Percentiles rank a stretch among this genome's conserved stretches.
These are phyloP conservation scores for Leptopilina boulardi DNA, from an alignment of 1,140 invertebrate species.

Conservation along the genomic window DNA sequence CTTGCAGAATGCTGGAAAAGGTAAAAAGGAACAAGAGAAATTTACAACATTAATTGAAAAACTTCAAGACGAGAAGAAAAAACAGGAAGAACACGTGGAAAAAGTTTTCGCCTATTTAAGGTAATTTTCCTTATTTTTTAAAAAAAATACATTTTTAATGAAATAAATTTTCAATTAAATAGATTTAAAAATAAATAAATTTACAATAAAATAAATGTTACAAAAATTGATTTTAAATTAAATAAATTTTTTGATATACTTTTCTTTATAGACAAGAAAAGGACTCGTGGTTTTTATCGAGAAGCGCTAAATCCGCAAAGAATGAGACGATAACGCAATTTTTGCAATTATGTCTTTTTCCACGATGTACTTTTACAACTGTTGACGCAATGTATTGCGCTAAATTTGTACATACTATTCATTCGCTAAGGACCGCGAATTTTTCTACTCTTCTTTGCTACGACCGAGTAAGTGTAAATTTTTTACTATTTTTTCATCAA, in stretches of 20 bases:
- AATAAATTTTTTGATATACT: too few relatives aligned
- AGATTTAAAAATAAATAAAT: constrained; percentile 14
- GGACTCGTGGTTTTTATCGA: constrained; percentile 93
- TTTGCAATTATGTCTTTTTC: constrained; percentile 96
- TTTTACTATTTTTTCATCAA: background rate
- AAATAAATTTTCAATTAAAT: too few relatives aligned
- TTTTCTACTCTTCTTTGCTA: constrained; percentile 98
- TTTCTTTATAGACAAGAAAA: constrained; percentile 86
- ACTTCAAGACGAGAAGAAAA: constrained; percentile 93
- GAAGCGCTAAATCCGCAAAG: constrained; percentile 91
- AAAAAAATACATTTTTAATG: background rate
- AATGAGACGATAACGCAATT: constrained; percentile 98
- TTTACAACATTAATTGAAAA: constrained; percentile 92
- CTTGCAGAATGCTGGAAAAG: constrained; percentile 84
- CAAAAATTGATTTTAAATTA: too few relatives aligned
- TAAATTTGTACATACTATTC: constrained; percentile 97
- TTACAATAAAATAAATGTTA: background rate
- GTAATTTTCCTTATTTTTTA: constrained; percentile 57
- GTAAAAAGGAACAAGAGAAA: constrained; percentile 95
- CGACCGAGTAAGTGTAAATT: constrained; percentile 86
- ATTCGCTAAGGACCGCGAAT: constrained; percentile 96
- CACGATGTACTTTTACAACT: constrained; percentile 95
- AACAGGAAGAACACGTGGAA: constrained; percentile 95
- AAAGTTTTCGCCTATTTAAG: constrained; percentile 86
- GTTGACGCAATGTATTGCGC: constrained; percentile 98